Percentiles rank a stretch among this genome's conserved stretches.
Conservation (phyloP, 2,888 invertebrate species). For the Halictus ligatus region DNA sequence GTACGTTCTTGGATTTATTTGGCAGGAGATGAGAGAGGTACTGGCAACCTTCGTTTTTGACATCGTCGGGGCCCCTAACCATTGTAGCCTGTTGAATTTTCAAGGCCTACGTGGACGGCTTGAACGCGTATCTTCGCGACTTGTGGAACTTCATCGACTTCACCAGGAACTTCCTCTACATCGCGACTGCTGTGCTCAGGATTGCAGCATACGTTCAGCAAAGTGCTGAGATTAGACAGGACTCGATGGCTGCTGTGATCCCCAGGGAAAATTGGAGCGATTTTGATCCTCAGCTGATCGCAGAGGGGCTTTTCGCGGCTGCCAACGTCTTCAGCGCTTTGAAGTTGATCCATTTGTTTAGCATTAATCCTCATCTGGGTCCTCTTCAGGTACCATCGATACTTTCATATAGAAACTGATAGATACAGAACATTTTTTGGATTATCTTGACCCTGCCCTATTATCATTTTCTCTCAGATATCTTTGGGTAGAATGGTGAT, state of each 20-base stretch:
- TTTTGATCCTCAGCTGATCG: constrained; percentile 96
- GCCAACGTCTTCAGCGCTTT: constrained; percentile 97
- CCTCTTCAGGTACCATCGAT: constrained; percentile 89
- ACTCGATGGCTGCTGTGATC: constrained; percentile 90
- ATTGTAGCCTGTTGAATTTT: constrained; percentile 25
- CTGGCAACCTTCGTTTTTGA: background rate
- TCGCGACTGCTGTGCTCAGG: constrained; percentile 89
- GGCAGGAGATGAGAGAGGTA: constrained; percentile 95
- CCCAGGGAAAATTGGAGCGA: constrained; percentile 95
- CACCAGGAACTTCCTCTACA: constrained; percentile 94
- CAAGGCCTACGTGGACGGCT: constrained; percentile 93
- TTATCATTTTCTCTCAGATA: constrained; percentile 85
- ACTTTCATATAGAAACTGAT: background rate
- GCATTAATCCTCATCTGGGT: constrained; percentile 96
- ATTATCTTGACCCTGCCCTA: no score
- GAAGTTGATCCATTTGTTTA: constrained; percentile 96
- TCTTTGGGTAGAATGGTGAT: constrained; percentile 95
- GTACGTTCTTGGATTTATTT: constrained; percentile 95
- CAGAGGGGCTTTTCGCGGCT: constrained; percentile 96
- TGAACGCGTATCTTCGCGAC: constrained; percentile 93
- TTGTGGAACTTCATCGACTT: constrained; percentile 99
- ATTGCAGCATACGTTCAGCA: constrained; percentile 92
- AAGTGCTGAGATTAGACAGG: constrained; percentile 87
- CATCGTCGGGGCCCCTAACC: no score
- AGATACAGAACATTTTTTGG: no score